Evolutionary conservation across 2,113 vertebrate genomes (phyloP).

Genomic region (Podilymbus podiceps): DNA sequence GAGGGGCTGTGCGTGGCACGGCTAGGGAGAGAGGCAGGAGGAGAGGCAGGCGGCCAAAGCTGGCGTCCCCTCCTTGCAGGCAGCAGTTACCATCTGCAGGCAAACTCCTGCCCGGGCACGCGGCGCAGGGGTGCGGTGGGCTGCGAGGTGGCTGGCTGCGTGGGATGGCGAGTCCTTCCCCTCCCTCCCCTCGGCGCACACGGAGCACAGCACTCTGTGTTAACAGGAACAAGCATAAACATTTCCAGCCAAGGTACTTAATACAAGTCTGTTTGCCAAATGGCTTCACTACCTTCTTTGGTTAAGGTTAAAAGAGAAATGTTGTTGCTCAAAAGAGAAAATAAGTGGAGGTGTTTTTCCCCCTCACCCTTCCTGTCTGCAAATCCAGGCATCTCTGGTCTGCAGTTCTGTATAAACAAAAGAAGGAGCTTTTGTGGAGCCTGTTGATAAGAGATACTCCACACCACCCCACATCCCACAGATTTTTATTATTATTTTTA

Average conservation of each 20-base stretch:
- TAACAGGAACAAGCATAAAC: neutral
- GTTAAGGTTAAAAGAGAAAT: constrained; percentile 43
- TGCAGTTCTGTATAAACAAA: constrained; percentile 55
- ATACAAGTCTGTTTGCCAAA: constrained; percentile 20
- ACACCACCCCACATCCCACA: neutral
- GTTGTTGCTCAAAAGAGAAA: constrained; percentile 46
- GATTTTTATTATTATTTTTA: neutral
- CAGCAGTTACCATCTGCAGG: neutral
- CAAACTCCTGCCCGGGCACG: neutral
- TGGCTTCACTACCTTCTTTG: constrained; percentile 7
- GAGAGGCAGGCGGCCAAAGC: neutral
- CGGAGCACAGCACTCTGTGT: fast-evolving
- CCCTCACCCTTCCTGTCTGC: constrained; percentile 66
- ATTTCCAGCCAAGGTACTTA: constrained; percentile 40
- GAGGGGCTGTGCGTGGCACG: neutral
- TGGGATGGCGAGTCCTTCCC: fast-evolving
- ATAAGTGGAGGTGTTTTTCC: constrained; percentile 32
- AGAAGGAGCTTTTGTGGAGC: constrained; percentile 50
- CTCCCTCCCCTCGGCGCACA: fast-evolving
- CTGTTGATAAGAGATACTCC: constrained; percentile 38
- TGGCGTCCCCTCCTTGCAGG: neutral
- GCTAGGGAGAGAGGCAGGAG: neutral
- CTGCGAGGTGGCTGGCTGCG: fast-evolving
- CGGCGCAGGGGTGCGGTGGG: neutral
- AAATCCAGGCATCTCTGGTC: constrained; percentile 25